Evolutionary conservation across 2,888 invertebrate species (phyloP), one percentile per base, ranked within the genome.

Genomic region (Lathronympha strigana): DNA sequence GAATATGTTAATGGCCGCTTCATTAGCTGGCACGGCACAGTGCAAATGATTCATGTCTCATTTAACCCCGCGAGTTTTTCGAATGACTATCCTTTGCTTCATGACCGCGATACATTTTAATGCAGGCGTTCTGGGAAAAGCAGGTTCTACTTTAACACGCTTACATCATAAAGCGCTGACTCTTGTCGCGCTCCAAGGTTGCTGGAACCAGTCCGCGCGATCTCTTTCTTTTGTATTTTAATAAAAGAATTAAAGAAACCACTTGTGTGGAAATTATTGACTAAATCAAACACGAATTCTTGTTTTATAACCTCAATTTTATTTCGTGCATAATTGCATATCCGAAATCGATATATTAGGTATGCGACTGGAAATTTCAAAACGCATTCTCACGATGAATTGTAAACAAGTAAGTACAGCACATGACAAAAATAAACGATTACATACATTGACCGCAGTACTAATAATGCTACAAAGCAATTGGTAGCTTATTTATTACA

Each of bases 1-100:
- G 68, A 72, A 76, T 72, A 74, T 68, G 64, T 51, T 54, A 60
- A 60, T 60, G 8, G 21, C 21, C 21, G 36, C 9, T 25, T 36
- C 36, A 38, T 47, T 25, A 25, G 6, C 19, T 40, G 55, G 4
- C 40, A 31, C 54, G 55, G 4, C 40, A 31, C 54, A 55, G 40
- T 13, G 15, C n/a, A 51, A 61, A 47, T 53, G 21, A 43, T 36
- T n/a, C 13, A 23, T 23, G 21, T 33, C 6, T 43, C 3, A 13
- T 51, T 43, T 58, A 4, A 64, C 49, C 49, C 63, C 23, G 15
- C 40, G n/a, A 25, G 43, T 51, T 51, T 43, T 51, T 45, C 5
- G 31, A 43, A 36, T 51, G 25, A 51, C 43, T 63, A 63, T 63
- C 51, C 51, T 51, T 58, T 11, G 25, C 43, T 58, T 43, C 43